Percentiles rank a stretch among this genome's conserved stretches.
Evolutionary conservation across 2,888 invertebrate species (phyloP).

Genomic region (Nemapogon koenigi): DNA sequence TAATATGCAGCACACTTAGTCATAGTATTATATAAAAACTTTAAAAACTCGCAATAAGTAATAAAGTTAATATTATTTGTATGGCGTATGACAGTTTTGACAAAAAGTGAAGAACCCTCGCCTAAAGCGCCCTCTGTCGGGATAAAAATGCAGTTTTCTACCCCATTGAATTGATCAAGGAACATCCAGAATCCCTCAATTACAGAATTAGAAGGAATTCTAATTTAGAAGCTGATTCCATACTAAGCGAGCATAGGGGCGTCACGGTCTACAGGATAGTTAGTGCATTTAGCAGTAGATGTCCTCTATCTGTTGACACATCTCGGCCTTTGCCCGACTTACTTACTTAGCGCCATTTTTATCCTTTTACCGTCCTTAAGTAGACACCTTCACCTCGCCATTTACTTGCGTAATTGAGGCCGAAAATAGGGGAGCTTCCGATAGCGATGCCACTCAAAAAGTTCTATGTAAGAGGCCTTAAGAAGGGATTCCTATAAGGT

Average conservation of each 20-base stretch:
- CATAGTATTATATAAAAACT: no score
- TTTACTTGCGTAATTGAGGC: conserved; percentile 12
- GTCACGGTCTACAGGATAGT: conserved; percentile 17
- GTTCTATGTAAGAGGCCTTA: neutral
- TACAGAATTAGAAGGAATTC: no score
- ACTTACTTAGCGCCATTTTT: conserved; percentile 21
- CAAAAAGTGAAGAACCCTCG: no score
- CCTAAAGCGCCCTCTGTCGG: no score
- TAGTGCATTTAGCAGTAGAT: conserved; percentile 25
- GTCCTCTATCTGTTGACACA: conserved; percentile 27
- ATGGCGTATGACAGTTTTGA: no score
- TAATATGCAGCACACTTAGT: no score
- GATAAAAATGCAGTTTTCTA: no score
- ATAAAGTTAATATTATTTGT: no score
- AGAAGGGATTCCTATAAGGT: neutral
- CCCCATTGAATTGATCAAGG: no score
- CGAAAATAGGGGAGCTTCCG: conserved; percentile 2
- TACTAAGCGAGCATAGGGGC: conserved; percentile 9
- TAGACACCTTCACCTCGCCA: conserved; percentile 14
- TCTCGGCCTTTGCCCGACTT: conserved; percentile 20
- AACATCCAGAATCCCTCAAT: no score
- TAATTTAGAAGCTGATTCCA: conserved; percentile 1
- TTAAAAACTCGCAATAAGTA: no score
- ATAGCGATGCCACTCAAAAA: neutral
- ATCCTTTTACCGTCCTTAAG: conserved; percentile 27